Evolutionary conservation across 2,888 invertebrate species (phyloP).

Genomic region (Melolontha melolontha): DNA sequence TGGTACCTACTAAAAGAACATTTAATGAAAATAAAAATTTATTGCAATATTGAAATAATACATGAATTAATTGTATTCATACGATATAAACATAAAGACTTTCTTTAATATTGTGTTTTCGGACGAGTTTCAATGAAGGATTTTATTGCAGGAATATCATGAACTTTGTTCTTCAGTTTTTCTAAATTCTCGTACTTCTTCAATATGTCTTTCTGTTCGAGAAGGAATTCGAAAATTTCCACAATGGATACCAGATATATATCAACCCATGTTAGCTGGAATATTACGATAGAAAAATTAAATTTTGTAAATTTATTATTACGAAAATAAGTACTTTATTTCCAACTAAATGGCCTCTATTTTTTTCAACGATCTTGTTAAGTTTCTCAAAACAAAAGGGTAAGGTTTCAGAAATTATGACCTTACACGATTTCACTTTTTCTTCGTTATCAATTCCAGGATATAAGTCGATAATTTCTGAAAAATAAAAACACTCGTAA

Average conservation of each 20-base stretch:
- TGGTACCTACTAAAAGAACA: no score
- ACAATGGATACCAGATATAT: not conserved
- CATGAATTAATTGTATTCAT: no score
- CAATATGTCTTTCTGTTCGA: not conserved
- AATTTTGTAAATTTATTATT: no score
- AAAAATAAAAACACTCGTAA: not conserved
- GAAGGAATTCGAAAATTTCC: not conserved
- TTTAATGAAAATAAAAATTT: no score
- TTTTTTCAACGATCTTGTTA: conserved; percentile 69
- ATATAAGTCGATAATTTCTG: conserved; percentile 64
- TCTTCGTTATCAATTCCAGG: conserved; percentile 65
- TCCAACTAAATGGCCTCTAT: conserved; percentile 71
- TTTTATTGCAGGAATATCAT: conserved; percentile 5
- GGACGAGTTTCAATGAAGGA: conserved; percentile 18
- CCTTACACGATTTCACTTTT: conserved; percentile 67
- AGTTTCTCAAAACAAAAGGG: conserved; percentile 71
- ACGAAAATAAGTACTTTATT: conserved; percentile 51
- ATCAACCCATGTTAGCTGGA: conserved; percentile 28
- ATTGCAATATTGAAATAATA: no score
- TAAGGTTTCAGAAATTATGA: conserved; percentile 66
- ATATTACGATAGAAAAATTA: not conserved
- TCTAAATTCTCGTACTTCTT: conserved; percentile 3
- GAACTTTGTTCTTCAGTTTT: not conserved
- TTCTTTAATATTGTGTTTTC: not conserved
- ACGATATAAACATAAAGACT: no score